Base-by-base conservation (phyloP, 1,140 invertebrate genomes). In the Manduca sexta region DNA sequence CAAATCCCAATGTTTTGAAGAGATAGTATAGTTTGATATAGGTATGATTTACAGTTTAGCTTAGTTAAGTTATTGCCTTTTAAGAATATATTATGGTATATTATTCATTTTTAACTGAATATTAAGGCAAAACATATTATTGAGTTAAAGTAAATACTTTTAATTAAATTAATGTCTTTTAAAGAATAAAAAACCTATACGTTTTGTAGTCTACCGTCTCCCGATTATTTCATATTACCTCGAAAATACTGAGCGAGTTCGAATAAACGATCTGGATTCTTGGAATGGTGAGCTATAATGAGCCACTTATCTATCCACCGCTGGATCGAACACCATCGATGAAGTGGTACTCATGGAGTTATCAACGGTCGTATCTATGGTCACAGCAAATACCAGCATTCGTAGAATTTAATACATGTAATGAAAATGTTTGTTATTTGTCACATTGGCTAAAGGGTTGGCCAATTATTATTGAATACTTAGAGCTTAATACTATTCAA, bases 211-310 rank as follows among this genome's bases (percentile, higher is more conserved):
- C n/a, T n/a, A n/a, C n/a, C n/a, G n/a, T n/a, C n/a, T n/a, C 21
- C 21, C 8, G 21, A 26, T 26, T 26, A 18, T 40, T 17, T 18
- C 17, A 2, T 18, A 8, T 7, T 37, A 40, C 16, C 3, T 11
- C 16, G 13, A 17, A 40, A 7, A 40, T 40, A 41, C 45, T 58
- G 63, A 64, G 53, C 43, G 58, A 52, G 48, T 49, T 56, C 45
- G 49, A 39, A 54, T 66, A 65, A 64, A 64, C 64, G 54, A 61
- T 60, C 60, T 54, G 48, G 58, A 64, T 69, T 74, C 66, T 64
- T 31, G 43, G 61, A 71, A 69, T 65, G 65, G 63, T 42, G 52
- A 60, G 60, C 3, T 38, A 15, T 73, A 67, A 69, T 73, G 52
- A 69, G 64, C 64, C 56, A 37, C 57, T 57, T 52, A 40, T 40